phyloP scores from a whole-genome alignment of 1,140 invertebrate species.

The Andricus grossulariae region DNA sequence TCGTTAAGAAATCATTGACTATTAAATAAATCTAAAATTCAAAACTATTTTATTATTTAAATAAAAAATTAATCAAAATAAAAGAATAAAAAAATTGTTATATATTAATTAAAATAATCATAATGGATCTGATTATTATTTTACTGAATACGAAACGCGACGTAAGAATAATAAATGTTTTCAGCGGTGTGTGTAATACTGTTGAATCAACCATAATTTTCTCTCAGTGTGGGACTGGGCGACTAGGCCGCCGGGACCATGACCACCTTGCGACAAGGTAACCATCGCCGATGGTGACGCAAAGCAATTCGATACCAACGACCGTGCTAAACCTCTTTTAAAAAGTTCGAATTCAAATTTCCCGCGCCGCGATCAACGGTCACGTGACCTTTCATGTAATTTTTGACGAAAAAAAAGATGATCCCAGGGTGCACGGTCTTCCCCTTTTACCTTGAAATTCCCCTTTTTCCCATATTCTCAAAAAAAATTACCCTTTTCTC shows the following conservation, averaged over 20 bases:
- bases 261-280: constrained; percentile 61
- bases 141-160: background rate
- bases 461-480: too few relatives aligned
- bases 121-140: too few relatives aligned
- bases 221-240: constrained; percentile 16
- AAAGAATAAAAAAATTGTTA: too few relatives aligned
- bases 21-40: too few relatives aligned
- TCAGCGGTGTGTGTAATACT: background rate
- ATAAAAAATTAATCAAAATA: too few relatives aligned
- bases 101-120: too few relatives aligned
- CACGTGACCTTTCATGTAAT: background rate
- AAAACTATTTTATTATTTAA: too few relatives aligned
- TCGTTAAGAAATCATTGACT: too few relatives aligned
- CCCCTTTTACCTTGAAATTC: too few relatives aligned
- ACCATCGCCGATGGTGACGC: constrained; percentile 34
- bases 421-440: too few relatives aligned
- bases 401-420: too few relatives aligned
- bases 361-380: background rate
- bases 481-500: too few relatives aligned
- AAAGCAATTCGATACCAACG: constrained; percentile 24
- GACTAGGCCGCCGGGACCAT: constrained; percentile 60
- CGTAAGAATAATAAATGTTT: constrained; percentile 11
- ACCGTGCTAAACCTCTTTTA: background rate
- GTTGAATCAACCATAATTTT: constrained; percentile 31
- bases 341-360: constrained; percentile 20